phyloP scores from a whole-genome alignment of 92 coral and sea anemone genomes.

The Epizoanthus rinbou region DNA sequence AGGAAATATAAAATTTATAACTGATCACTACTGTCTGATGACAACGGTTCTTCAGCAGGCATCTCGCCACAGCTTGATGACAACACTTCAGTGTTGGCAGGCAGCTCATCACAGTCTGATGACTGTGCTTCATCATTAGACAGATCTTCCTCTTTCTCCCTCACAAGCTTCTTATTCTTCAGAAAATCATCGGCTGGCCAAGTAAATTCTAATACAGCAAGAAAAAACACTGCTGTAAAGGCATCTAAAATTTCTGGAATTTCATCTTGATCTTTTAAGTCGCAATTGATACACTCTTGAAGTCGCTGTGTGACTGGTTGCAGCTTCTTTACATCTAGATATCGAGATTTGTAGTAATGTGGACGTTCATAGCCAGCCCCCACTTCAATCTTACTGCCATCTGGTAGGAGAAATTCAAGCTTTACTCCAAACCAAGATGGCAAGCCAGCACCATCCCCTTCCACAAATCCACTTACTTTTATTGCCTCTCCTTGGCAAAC shows the following conservation, averaged over 20 bases:
- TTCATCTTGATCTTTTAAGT: constrained; percentile 31
- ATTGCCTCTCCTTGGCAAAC: constrained; percentile 23
- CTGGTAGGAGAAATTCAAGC: constrained; percentile 47
- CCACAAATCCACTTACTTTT: constrained; percentile 27
- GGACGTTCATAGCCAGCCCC: background rate
- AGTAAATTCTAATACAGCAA: constrained; percentile 36
- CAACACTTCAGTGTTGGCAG: too few species aligned
- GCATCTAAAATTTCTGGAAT: constrained; percentile 44
- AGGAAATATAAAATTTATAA: too few species aligned
- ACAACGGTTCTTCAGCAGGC: too few species aligned
- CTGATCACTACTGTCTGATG: too few species aligned
- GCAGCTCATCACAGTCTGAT: background rate
- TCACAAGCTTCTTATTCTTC: background rate
- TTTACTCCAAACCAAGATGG: constrained; percentile 39
- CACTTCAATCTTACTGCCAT: constrained; percentile 8
- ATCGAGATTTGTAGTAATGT: background rate
- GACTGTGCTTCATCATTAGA: background rate
- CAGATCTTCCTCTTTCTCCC: constrained; percentile 1
- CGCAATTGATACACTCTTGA: constrained; percentile 42
- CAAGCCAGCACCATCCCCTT: constrained; percentile 37
- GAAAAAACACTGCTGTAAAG: constrained; percentile 53
- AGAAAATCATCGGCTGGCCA: constrained; percentile 13
- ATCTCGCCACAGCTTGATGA: too few species aligned
- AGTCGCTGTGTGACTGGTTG: constrained; percentile 54
- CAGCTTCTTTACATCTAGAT: constrained; percentile 32